Percentiles rank a stretch among this genome's conserved stretches.
Conservation (phyloP, 2,113 vertebrate genomes). For the Eulemur rufifrons region DNA sequence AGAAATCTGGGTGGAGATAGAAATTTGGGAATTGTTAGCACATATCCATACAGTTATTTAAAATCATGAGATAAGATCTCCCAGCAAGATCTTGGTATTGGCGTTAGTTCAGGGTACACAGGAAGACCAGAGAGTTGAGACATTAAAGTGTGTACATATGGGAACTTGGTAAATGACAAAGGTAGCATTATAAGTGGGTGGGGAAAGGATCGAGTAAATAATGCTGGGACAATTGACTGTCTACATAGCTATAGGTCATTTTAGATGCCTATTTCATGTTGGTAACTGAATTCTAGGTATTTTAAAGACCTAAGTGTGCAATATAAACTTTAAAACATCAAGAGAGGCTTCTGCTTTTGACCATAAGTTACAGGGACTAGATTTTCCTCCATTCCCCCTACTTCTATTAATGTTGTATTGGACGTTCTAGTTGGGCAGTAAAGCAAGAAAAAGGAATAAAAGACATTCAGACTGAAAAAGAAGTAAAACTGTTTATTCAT, state of each 20-base stretch:
- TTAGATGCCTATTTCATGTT: not conserved
- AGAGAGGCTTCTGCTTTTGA: not conserved
- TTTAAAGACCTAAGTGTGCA: not conserved
- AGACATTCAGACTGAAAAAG: not conserved
- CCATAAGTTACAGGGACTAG: not conserved
- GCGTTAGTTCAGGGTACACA: not conserved
- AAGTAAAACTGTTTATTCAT: not conserved
- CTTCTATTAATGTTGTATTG: not conserved
- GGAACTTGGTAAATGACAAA: not conserved
- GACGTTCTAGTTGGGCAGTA: not conserved
- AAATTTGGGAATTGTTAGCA: not conserved
- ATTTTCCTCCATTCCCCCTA: not conserved
- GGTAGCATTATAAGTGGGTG: no score
- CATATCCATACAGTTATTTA: not conserved
- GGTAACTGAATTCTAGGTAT: not conserved
- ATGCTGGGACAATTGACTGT: not conserved
- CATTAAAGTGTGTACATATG: not conserved
- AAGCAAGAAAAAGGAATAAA: not conserved
- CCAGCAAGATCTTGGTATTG: not conserved
- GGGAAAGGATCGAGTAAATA: not conserved
- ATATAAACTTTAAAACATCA: not conserved
- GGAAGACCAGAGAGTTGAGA: not conserved
- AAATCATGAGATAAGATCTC: not conserved
- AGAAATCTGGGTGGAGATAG: not conserved
- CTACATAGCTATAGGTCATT: no score